Percentiles rank a stretch among this genome's conserved stretches.
Conservation (phyloP, 2,113 vertebrate species). For the Orthonyx spaldingii region DNA sequence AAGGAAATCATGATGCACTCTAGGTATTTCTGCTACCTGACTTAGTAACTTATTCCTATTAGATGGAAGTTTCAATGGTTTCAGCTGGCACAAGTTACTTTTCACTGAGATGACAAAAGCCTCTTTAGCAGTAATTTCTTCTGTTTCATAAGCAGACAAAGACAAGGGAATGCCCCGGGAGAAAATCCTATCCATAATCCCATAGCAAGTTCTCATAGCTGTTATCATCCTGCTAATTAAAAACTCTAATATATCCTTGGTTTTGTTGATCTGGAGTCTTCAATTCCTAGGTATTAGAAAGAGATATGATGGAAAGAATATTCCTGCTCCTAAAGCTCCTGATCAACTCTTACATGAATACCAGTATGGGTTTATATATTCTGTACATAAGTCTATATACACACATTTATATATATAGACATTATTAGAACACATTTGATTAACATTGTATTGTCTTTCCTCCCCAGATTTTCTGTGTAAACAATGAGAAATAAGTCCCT, state of each 20-base stretch:
- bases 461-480: neutral
- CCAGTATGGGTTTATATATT: neutral
- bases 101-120: neutral
- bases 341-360: neutral
- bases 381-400: neutral
- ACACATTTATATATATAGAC: rapidly evolving
- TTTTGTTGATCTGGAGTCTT: neutral
- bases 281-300: neutral
- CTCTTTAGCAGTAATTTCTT: neutral
- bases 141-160: neutral
- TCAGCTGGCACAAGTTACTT: neutral
- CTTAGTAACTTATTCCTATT: neutral
- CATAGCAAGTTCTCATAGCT: neutral
- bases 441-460: neutral
- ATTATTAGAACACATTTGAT: neutral
- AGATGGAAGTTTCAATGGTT: neutral
- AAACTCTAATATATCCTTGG: neutral
- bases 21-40: neutral
- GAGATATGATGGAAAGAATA: neutral
- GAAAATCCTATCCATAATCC: neutral
- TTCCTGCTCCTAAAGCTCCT: neutral
- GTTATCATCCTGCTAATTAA: neutral
- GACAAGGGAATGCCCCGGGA: neutral
- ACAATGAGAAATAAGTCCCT: neutral
- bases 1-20: rapidly evolving